These are phyloP conservation scores for Ichneumoninae sp. DNA, from an alignment of 2,888 invertebrate genomes.

Conservation along the genomic window DNA sequence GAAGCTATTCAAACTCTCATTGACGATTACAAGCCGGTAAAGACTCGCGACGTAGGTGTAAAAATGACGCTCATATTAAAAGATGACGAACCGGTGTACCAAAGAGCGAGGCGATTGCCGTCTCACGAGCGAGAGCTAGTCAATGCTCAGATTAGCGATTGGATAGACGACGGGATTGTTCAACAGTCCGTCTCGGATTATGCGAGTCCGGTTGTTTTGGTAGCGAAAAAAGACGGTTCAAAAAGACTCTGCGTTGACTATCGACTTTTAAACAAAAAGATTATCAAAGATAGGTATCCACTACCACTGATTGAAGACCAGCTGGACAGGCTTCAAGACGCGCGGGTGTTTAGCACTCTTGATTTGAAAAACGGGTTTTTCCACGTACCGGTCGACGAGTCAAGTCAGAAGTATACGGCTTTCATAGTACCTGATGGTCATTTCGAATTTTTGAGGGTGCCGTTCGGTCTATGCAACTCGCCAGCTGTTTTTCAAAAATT, in stretches of 20 bases:
- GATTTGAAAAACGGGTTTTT: slow-evolving; percentile 44
- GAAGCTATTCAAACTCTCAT: background rate
- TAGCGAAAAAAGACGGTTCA: slow-evolving; percentile 36
- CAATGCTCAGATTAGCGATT: slow-evolving; percentile 71
- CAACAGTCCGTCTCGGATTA: slow-evolving; percentile 73
- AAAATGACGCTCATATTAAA: slow-evolving; percentile 60
- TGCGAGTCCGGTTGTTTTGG: slow-evolving; percentile 66
- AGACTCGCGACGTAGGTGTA: slow-evolving; percentile 36
- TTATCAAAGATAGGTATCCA: slow-evolving; percentile 63
- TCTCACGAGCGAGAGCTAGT: slow-evolving; percentile 68
- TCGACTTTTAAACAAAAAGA: slow-evolving; percentile 76
- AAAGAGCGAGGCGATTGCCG: slow-evolving; percentile 69
- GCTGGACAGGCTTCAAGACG: slow-evolving; percentile 40
- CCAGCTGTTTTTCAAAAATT: slow-evolving; percentile 69
- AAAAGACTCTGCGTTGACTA: slow-evolving; percentile 79
- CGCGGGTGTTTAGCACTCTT: slow-evolving; percentile 60
- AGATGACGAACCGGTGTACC: slow-evolving; percentile 61
- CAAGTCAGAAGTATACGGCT: slow-evolving; percentile 21
- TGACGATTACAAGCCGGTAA: slow-evolving; percentile 50
- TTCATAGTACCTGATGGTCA: slow-evolving; percentile 70
- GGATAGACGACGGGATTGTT: slow-evolving; percentile 74
- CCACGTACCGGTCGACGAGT: slow-evolving; percentile 11
- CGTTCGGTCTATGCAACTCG: slow-evolving; percentile 70
- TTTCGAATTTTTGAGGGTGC: slow-evolving; percentile 67
- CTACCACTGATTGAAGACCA: slow-evolving; percentile 31